A percentile compares a stretch with the other conserved stretches of the same genome.
These are phyloP conservation scores for Sympetrum striolatum DNA, from an alignment of 2,888 invertebrate genomes.

Conservation along the genomic window DNA sequence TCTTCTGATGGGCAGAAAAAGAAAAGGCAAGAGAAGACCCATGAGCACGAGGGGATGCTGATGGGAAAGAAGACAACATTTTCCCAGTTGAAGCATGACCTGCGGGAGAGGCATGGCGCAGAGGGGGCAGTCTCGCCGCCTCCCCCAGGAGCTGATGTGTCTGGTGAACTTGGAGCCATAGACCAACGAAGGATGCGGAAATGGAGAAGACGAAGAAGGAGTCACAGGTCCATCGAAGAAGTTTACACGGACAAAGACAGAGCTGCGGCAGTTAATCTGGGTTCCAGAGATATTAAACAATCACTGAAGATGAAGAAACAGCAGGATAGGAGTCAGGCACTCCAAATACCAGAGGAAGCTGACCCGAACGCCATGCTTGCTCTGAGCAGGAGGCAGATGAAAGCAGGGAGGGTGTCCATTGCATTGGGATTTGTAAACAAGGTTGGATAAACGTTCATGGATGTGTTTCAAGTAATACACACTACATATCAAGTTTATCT, in stretches of 20 bases:
- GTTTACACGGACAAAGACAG: conserved; percentile 89
- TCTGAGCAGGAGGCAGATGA: conserved; percentile 77
- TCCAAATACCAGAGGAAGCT: conserved; percentile 79
- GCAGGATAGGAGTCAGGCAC: conserved; percentile 74
- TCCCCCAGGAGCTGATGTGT: background rate
- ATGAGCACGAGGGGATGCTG: conserved; percentile 46
- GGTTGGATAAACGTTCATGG: conserved; percentile 61
- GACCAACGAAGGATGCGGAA: background rate
- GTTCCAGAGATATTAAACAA: conserved; percentile 86
- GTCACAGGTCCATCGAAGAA: conserved; percentile 66
- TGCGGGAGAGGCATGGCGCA: conserved; percentile 45
- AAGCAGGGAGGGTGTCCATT: conserved; percentile 73
- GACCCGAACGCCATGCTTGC: conserved; percentile 79
- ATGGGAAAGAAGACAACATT: conserved; percentile 50
- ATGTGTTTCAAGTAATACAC: too few species aligned
- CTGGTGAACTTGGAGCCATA: conserved; percentile 12
- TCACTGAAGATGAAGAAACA: conserved; percentile 80
- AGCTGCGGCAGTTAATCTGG: conserved; percentile 86
- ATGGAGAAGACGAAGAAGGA: background rate
- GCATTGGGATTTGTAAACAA: conserved; percentile 80
- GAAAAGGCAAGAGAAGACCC: conserved; percentile 26
- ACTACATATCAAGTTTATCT: too few species aligned
- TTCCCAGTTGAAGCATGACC: conserved; percentile 52
- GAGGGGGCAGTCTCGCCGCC: background rate
- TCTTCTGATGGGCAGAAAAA: background rate